Conservation (phyloP, 2,113 vertebrate genomes). For the Microtus richardsoni region DNA sequence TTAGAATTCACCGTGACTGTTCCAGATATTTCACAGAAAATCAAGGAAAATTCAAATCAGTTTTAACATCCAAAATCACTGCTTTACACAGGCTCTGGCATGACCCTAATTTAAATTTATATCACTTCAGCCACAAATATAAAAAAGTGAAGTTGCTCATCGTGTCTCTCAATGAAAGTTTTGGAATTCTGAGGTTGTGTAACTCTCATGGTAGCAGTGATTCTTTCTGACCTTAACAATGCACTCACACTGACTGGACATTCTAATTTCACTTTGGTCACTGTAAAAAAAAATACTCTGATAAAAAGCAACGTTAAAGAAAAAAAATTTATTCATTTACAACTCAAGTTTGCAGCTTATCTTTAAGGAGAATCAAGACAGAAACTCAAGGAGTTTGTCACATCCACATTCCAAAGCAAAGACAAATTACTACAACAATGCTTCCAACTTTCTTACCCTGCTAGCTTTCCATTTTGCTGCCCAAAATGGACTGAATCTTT, state of each 20-base stretch:
- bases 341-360: neutral
- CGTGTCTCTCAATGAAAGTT: neutral
- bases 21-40: conserved; percentile 18
- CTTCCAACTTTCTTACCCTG: neutral
- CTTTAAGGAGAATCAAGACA: neutral
- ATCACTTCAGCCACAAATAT: neutral
- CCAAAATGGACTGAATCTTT: neutral
- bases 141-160: neutral
- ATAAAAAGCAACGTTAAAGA: neutral
- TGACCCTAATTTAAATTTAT: conserved; percentile 20
- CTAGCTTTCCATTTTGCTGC: neutral
- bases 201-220: neutral
- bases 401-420: neutral
- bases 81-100: neutral
- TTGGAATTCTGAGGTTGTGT: neutral
- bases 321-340: neutral
- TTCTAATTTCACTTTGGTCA: neutral
- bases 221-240: neutral
- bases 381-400: neutral
- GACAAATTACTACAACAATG: neutral
- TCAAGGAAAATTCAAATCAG: neutral
- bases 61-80: neutral
- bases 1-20: neutral
- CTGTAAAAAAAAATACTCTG: neutral
- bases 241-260: neutral